phyloP scores from a whole-genome alignment of 2,797 vertebrate species.

The Platalea minor region DNA sequence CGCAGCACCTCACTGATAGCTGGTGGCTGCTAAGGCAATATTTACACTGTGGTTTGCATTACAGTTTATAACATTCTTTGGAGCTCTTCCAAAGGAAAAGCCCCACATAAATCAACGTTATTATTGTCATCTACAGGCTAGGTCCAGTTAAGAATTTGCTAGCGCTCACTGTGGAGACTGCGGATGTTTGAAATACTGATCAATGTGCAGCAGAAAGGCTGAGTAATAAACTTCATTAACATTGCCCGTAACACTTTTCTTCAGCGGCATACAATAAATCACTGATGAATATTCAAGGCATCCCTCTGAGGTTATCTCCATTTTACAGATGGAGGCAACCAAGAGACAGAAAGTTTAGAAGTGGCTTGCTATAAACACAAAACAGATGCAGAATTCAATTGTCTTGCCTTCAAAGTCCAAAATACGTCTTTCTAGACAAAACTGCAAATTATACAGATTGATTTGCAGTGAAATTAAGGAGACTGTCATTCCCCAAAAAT shows the following conservation, averaged over 20 bases:
- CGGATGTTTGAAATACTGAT: neutral
- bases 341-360: neutral
- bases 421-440: neutral
- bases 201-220: neutral
- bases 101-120: neutral
- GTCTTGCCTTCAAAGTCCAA: neutral
- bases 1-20: neutral
- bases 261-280: neutral
- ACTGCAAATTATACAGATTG: neutral
- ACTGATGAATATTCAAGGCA: slow-evolving; percentile 31
- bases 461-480: neutral
- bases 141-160: neutral
- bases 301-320: slow-evolving; percentile 30
- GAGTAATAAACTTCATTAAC: slow-evolving; percentile 25
- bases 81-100: slow-evolving; percentile 40
- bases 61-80: slow-evolving; percentile 7
- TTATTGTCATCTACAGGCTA: neutral
- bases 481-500: neutral
- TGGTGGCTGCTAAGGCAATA: neutral
- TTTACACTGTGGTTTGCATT: neutral
- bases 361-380: neutral
- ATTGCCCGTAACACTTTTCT: slow-evolving; percentile 5
- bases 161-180: neutral
- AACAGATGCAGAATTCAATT: neutral
- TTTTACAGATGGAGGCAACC: slow-evolving; percentile 14